phyloP scores from a whole-genome alignment of 2,888 invertebrate genomes.

The Phaedon cochleariae region DNA sequence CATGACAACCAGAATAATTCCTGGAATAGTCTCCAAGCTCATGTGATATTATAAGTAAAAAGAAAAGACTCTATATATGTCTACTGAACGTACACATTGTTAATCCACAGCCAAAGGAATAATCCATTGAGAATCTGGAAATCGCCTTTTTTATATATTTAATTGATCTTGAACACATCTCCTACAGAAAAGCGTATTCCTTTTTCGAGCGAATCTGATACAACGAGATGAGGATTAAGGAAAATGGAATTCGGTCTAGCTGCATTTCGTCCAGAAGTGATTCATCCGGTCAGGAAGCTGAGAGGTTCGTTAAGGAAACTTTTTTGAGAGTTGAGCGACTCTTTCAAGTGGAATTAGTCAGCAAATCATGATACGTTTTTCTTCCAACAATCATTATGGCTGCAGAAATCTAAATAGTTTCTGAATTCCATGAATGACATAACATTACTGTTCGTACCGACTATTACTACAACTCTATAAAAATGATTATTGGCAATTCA shows the following conservation, averaged over 20 bases:
- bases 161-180: too few species aligned
- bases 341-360: not conserved
- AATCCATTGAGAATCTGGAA: too few species aligned
- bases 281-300: not conserved
- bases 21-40: too few species aligned
- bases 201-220: not conserved
- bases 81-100: too few species aligned
- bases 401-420: not conserved
- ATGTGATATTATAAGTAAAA: too few species aligned
- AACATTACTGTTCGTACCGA: too few species aligned
- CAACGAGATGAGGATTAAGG: not conserved
- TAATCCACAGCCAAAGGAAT: too few species aligned
- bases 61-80: too few species aligned
- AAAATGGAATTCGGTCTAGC: not conserved
- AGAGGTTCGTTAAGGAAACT: slow-evolving; percentile 2
- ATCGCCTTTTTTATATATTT: too few species aligned
- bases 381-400: not conserved
- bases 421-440: not conserved
- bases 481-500: too few species aligned
- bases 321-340: not conserved
- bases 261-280: not conserved
- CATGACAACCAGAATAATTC: too few species aligned
- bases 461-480: too few species aligned
- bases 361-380: not conserved
- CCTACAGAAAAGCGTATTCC: not conserved